These are phyloP conservation scores for Henricia sp. DNA, from an alignment of 53 echinoderm and acorn worm species.

Conservation along the genomic window DNA sequence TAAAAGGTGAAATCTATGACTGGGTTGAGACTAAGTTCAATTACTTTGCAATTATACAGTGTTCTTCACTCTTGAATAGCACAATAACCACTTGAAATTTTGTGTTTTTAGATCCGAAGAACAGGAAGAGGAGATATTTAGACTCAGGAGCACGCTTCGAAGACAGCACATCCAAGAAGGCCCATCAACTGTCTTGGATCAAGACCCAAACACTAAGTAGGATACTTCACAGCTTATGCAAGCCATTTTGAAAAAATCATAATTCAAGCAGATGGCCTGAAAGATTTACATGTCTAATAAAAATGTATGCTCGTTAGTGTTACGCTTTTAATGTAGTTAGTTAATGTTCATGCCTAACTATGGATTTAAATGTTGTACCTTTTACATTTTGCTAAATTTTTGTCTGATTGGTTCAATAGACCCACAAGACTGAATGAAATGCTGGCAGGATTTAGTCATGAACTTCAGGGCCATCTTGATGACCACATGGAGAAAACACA, in stretches of 20 bases:
- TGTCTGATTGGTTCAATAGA: no score
- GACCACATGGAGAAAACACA: constrained; percentile 48
- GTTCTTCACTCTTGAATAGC: not conserved
- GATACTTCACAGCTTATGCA: no score
- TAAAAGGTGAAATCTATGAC: not conserved
- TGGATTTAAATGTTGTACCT: no score
- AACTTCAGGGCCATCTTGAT: constrained; percentile 38
- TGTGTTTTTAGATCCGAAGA: constrained; percentile 22
- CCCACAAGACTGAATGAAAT: constrained; percentile 22
- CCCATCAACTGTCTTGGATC: not conserved
- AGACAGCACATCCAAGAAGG: constrained; percentile 9
- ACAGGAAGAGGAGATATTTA: constrained; percentile 36
- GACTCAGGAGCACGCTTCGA: not conserved
- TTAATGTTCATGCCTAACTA: no score
- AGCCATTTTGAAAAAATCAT: not conserved
- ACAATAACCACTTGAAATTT: not conserved
- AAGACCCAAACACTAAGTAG: constrained; percentile 29
- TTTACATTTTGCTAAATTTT: no score
- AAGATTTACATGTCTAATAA: no score
- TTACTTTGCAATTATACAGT: not conserved
- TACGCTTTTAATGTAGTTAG: no score
- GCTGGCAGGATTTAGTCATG: constrained; percentile 26
- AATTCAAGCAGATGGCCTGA: not conserved
- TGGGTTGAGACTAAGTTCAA: not conserved
- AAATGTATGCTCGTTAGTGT: no score